Conservation (phyloP, 2,888 invertebrate genomes). For the Tipula vernalis region DNA sequence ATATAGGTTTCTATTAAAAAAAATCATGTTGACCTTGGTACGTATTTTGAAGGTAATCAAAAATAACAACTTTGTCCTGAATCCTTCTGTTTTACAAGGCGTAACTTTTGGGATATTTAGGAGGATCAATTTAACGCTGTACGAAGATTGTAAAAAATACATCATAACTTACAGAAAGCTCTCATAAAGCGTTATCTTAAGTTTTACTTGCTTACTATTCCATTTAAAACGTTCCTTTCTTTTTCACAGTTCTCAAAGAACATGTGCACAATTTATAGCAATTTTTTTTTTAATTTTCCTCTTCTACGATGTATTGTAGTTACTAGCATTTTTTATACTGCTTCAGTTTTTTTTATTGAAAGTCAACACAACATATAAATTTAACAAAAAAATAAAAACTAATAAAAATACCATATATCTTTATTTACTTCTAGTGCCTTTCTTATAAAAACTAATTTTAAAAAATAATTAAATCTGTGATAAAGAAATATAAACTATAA, state of each 20-base stretch:
- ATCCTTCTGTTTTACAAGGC: too few relatives aligned
- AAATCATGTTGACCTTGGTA: too few relatives aligned
- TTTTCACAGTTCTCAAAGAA: not conserved
- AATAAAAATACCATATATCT: not conserved
- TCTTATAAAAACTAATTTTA: not conserved
- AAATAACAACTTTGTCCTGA: too few relatives aligned
- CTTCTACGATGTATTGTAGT: not conserved
- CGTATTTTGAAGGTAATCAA: too few relatives aligned
- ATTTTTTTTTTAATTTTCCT: not conserved
- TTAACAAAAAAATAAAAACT: not conserved
- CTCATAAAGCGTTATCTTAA: too few relatives aligned
- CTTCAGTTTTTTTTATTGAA: not conserved
- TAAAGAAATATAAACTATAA: not conserved
- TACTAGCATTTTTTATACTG: not conserved
- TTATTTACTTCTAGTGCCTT: not conserved
- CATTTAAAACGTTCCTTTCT: too few relatives aligned
- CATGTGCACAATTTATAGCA: not conserved
- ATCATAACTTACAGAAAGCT: too few relatives aligned
- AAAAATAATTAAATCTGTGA: not conserved
- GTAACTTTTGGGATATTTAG: too few relatives aligned
- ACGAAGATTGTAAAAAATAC: too few relatives aligned
- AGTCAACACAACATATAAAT: not conserved
- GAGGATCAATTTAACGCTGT: too few relatives aligned
- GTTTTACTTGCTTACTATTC: too few relatives aligned
- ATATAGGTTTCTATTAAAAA: too few relatives aligned